Evolutionary conservation across 2,113 vertebrate genomes (phyloP), one percentile per base, ranked within the genome.

Genomic region (Saguinus midas): DNA sequence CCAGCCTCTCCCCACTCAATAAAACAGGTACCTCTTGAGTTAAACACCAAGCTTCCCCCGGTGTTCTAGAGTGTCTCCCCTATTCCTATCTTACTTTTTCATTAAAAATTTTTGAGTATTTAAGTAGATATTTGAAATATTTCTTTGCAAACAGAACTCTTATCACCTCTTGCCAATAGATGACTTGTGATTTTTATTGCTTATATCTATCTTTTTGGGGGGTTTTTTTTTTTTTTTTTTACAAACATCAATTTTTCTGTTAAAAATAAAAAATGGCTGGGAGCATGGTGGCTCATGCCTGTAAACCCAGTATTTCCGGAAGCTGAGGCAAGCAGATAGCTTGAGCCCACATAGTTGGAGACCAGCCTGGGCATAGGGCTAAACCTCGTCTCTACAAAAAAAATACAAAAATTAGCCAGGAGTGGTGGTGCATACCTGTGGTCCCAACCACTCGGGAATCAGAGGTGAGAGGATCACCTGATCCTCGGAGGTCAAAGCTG

Each of bases 71-170:
- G 76, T 52, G 9, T 10, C 20, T 16, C 23, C 43, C 27, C 37
- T 45, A 29, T 25, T 78, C 25, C 12, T 61, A 18, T 72, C n/a
- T 70, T 90, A 87, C 40, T 96, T 72, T 96, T 92, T 68, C 37
- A 43, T 82, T 88, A 79, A 76, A 32, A 29, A 52, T 23, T 64
- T 18, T n/a, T 58, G 23, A 68, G 76, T 79, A 81, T 81, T 75
- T 91, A 88, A 81, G n/a, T 66, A 82, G n/a, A 87, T 45, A 5
- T 70, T 20, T 76, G 90, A 94, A 86, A 70, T 87, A 25, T n/a
- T 86, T 35, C 57, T 96, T 78, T 72, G 16, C 66, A 93, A 95
- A 95, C n/a, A 80, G 57, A 91, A 90, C 27, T 52, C 70, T 58
- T 87, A 91, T 78, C 52, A 87, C 23, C 18, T 93, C 50, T 37